Evolutionary conservation across 2,888 invertebrate genomes (phyloP), one percentile per base, ranked within the genome.

Genomic region (Brenthis hecate): DNA sequence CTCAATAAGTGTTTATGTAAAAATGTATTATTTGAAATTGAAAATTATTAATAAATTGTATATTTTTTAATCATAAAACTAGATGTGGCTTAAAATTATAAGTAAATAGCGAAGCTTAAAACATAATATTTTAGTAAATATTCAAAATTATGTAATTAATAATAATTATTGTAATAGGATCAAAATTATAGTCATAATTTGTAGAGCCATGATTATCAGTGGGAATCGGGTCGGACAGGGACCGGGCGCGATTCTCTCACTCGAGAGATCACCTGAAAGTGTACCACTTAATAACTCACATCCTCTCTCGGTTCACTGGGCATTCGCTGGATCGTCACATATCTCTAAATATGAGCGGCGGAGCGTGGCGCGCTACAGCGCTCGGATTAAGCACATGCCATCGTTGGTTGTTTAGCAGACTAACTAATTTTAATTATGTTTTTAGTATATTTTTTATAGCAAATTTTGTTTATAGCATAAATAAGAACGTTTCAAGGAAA

Each of bases 231-330:
- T 76, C 71, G 76, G 67, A 66, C 64, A 73, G 75, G 70, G 75
- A 75, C 74, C 74, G 84, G 82, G 80, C 80, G 81, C 87, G 88
- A 90, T 89, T 88, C 87, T 91, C 91, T 90, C 92, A 92, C 90
- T 90, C 89, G 89, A 90, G 87, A 88, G 92, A 91, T 91, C 91
- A 92, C 88, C 90, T 92, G 92, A 90, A 89, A 88, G 89, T 90
- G 89, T 89, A 90, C 89, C 88, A 91, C 90, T 91, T 91, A 91
- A 91, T 91, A 80, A 89, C 92, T 91, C 92, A 88, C 91, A 89
- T 91, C 91, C 90, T 87, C 86, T 85, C 84, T 82, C 92, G 89
- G 92, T 87, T 92, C 92, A 92, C 80, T 92, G 92, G 87, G 89
- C 91, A 89, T 80, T 81, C 91, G 89, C 85, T 92, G 91, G 88